These are phyloP conservation scores for Megaceryle torquata DNA, from an alignment of 2,113 vertebrate species.

Conservation along the genomic window DNA sequence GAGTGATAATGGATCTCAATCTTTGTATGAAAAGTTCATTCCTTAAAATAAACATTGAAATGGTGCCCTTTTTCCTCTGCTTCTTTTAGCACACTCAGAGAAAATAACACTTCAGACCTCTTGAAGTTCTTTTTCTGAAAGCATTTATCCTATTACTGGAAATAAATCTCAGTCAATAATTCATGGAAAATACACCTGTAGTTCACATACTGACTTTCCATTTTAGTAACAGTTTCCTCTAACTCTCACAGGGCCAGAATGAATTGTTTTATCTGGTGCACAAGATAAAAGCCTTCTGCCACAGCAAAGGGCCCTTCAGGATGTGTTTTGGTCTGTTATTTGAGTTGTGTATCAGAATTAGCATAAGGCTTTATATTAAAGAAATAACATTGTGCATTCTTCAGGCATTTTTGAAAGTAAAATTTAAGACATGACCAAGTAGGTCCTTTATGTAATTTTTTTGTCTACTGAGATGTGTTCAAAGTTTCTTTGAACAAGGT, in stretches of 20 bases:
- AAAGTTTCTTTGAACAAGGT: background rate
- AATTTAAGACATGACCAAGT: background rate
- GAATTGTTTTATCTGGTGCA: background rate
- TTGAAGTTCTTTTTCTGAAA: background rate
- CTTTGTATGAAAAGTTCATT: background rate
- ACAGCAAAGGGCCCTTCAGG: background rate
- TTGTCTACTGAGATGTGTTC: background rate
- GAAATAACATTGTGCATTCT: background rate
- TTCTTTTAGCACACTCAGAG: background rate
- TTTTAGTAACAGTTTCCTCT: constrained; percentile 26
- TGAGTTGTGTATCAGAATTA: background rate
- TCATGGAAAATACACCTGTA: background rate
- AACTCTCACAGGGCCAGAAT: background rate
- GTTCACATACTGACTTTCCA: constrained; percentile 23
- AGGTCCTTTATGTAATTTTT: background rate
- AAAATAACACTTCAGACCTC: background rate
- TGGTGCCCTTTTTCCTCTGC: background rate
- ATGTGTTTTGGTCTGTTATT: background rate
- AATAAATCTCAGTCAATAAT: constrained; percentile 34
- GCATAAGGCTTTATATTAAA: background rate
- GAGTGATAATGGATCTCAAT: background rate
- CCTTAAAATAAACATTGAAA: background rate
- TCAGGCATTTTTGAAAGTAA: background rate
- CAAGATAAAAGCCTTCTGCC: background rate
- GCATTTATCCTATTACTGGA: background rate